A percentile compares a stretch with the other conserved stretches of the same genome.
Evolutionary conservation across 2,797 vertebrate species (phyloP).

Genomic region (Carcharodon carcharias): DNA sequence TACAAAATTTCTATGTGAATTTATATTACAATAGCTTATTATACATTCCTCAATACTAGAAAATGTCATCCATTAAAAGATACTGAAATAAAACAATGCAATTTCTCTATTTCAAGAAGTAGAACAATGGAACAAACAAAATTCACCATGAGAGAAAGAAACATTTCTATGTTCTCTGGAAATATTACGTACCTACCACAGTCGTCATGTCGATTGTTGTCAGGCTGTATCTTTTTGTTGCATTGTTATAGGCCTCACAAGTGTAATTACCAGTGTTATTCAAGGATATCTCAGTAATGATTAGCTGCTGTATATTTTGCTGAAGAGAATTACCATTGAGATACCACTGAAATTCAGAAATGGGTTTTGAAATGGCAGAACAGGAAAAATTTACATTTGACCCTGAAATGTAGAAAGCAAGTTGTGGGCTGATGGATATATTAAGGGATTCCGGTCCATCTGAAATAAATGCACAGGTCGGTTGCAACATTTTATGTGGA

Average conservation of each 20-base stretch:
- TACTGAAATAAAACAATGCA: background rate
- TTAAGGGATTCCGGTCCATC: constrained; percentile 16
- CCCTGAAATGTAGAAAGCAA: background rate
- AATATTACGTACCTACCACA: background rate
- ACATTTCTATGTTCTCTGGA: background rate
- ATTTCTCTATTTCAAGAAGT: background rate
- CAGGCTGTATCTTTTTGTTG: background rate
- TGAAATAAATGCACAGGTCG: background rate
- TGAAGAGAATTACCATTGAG: background rate
- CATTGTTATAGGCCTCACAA: constrained; percentile 8
- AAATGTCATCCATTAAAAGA: no score
- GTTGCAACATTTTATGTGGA: background rate
- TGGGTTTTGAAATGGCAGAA: background rate
- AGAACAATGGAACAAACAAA: background rate
- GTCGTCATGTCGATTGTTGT: background rate
- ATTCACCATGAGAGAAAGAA: background rate
- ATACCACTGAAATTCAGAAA: constrained; percentile 16
- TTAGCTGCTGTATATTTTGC: background rate
- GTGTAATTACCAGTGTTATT: background rate
- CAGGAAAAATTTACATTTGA: background rate
- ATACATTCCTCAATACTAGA: background rate
- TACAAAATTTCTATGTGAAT: background rate
- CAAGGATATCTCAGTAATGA: background rate
- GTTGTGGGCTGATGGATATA: background rate
- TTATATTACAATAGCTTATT: background rate